These are phyloP conservation scores for Pipra filicauda DNA, from an alignment of 2,113 vertebrate genomes.

Conservation along the genomic window DNA sequence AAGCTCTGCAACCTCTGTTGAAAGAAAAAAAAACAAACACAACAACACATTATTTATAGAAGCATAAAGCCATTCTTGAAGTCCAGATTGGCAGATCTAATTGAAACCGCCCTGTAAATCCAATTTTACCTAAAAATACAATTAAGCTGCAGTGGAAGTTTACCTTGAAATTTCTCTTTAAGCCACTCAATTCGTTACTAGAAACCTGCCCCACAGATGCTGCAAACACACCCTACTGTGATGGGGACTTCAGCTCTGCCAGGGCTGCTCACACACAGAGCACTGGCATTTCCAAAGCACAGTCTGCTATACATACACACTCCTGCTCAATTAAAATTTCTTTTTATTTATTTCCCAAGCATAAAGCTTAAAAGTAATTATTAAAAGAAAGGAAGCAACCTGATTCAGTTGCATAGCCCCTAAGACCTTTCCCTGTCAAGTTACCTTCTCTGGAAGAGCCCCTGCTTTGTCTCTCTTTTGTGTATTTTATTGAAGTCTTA, in stretches of 20 bases:
- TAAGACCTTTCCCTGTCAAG: not conserved
- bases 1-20: slow-evolving; percentile 95
- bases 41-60: slow-evolving; percentile 29
- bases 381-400: not conserved
- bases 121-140: not conserved
- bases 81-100: not conserved
- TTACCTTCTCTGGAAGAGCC: not conserved
- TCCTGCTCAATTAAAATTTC: not conserved
- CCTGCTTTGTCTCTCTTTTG: not conserved
- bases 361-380: not conserved
- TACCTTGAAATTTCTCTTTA: not conserved
- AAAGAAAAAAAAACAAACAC: slow-evolving; percentile 36
- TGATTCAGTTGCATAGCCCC: not conserved
- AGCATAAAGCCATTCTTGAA: not conserved
- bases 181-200: not conserved
- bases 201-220: not conserved
- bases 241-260: not conserved
- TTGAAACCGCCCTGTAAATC: not conserved
- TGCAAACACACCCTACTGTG: accelerated
- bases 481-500: not conserved
- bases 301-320: not conserved
- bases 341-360: not conserved
- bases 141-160: not conserved
- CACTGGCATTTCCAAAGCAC: not conserved
- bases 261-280: not conserved